These are phyloP conservation scores for Aphelinus certus DNA, from an alignment of 1,140 invertebrate genomes.

Conservation along the genomic window DNA sequence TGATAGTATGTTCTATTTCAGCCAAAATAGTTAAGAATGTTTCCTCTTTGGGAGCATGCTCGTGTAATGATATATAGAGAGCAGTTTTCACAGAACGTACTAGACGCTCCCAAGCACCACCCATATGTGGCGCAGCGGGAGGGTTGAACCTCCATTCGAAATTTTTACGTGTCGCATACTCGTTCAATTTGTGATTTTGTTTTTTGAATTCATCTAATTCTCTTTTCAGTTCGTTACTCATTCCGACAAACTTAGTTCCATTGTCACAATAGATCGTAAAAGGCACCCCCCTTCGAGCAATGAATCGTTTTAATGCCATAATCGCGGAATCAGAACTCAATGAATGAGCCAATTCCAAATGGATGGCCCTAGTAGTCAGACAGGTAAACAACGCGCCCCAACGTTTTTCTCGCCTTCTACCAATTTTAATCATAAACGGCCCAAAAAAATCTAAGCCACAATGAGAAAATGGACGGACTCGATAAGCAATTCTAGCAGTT, in stretches of 20 bases:
- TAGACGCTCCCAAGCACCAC: constrained; percentile 20
- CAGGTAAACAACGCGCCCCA: constrained; percentile 54
- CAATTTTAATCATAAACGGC: constrained; percentile 41
- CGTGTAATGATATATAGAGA: neutral
- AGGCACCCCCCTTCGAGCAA: constrained; percentile 35
- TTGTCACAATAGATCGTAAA: constrained; percentile 44
- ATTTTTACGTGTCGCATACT: neutral
- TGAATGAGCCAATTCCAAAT: constrained; percentile 43
- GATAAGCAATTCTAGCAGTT: neutral
- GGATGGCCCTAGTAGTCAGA: constrained; percentile 44
- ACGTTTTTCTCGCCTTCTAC: constrained; percentile 48
- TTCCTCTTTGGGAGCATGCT: constrained; percentile 11
- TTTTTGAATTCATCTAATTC: neutral
- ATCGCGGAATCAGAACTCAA: constrained; percentile 45
- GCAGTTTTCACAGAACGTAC: constrained; percentile 18
- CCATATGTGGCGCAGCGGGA: constrained; percentile 24
- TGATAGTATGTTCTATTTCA: constrained; percentile 24
- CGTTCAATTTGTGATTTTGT: neutral
- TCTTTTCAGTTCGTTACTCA: neutral
- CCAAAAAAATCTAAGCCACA: constrained; percentile 1
- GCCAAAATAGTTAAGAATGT: constrained; percentile 10
- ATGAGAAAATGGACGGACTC: neutral
- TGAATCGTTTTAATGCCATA: constrained; percentile 47
- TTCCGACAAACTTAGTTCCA: constrained; percentile 45
- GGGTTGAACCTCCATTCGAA: constrained; percentile 30